Base-by-base conservation (phyloP, 2,113 vertebrate species). In the Salminus brasiliensis region DNA sequence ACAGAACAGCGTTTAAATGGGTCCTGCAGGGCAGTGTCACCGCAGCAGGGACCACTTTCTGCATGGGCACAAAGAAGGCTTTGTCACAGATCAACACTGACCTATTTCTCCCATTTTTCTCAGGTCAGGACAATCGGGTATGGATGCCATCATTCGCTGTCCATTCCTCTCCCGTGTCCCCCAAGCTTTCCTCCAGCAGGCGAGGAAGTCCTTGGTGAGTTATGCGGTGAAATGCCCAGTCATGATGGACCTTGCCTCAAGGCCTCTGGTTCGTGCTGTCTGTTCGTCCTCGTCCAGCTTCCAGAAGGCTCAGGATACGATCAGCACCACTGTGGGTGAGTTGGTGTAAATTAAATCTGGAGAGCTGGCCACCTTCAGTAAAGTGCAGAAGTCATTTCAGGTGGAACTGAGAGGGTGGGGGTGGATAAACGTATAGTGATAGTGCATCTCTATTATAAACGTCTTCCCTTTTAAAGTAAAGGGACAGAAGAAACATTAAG, bases 151-250 rank as follows among this genome's bases (percentile, higher is more conserved):
- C 3, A 90, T 96, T 6, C 93, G 96, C 76, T 99, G 97, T 89
- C 97, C 97, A 0, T 99, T 98, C 91, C 88, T 99, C 87, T 95
- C 96, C 59, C 93, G 95, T 0, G 93, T 98, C 70, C 94, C 97
- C 1, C 97, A 96, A 89, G 87, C 94, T 18, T 98, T 99, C 87
- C 87, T 98, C 82, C 97, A 98, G 92, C 97, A 98, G 86, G 91
- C 97, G 9, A 95, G 95, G 53, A 94, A 94, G 66, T 95, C 95
- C 1, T 84, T 99, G 88, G 89, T 96, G 16, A 90, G 93, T 0
- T 98, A 96, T 21, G 97, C 97, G 12, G 95, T 97, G 87, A 94
- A 90, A 76, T 98, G 97, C 82, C 97, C 97, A 0, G 91, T 97
- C 36, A 99, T 99, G 97, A 98, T 98, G 97, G 95, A 96, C 78